Evolutionary conservation across 2,113 vertebrate genomes (phyloP), one percentile per base, ranked within the genome.

Genomic region (Gila orcuttii): DNA sequence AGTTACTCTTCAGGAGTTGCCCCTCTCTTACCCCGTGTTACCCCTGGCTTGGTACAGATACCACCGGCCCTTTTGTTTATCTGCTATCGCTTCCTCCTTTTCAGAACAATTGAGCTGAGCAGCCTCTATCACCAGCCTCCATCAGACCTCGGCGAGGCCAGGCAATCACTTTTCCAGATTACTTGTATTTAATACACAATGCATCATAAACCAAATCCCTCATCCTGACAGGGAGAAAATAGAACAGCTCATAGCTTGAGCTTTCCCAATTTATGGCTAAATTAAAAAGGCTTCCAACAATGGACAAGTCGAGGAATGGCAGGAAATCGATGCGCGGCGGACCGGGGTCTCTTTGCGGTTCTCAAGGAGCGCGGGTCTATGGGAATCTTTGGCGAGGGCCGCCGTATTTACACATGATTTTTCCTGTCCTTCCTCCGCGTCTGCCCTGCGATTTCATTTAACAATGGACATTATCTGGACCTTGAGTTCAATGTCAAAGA

Each of bases 201-300:
- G 97, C 96, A 97, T 98, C 98, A 99, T 98, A 97, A 97, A 97
- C 97, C 96, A 97, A 98, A 98, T 98, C 96, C 96, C 96, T 98
- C 98, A 98, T 97, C 96, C 96, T 98, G 98, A 98, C 98, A 98
- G 97, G 96, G 95, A 98, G 97, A 98, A 99, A 98, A 98, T 98
- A 97, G 97, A 98, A 96, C 96, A 96, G 97, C 97, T 97, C 97
- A 96, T 97, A 97, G 95, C 96, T 95, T 94, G 94, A 96, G 96
- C 96, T 93, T 94, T 95, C 95, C 97, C 97, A 97, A 99, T 98
- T 98, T 98, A 98, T 98, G 96, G 96, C 96, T 96, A 97, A 98
- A 98, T 98, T 97, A 97, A 97, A 98, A 97, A 94, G 95, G 87
- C 82, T 94, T 93, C 93, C 95, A 94, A 97, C 96, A 96, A 97